Base-by-base conservation (phyloP, 2,113 vertebrate genomes). In the Nanorana parkeri region DNA sequence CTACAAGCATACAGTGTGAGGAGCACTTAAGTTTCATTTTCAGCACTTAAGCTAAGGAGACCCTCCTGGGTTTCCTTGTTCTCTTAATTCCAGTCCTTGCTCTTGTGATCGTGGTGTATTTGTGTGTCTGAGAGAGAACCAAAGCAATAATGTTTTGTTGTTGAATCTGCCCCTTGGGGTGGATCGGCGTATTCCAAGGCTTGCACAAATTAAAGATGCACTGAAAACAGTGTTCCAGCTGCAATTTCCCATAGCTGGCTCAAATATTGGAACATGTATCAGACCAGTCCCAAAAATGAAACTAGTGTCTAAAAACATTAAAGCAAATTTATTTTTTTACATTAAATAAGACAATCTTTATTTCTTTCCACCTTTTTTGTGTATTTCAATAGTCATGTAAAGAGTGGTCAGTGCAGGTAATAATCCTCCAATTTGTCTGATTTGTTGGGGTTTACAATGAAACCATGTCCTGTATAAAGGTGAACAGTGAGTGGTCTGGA, bases 121-220 rank as follows among this genome's bases (percentile, higher is more conserved):
- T 86, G 66, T 87, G 86, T 90, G 88, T 90, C 90, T 87, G 84
- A 91, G 91, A 89, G 90, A 89, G 92, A 94, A 93, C 92, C 92
- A 93, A 94, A 95, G 94, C 94, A 95, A 94, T 95, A 95, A 94
- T 73, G 78, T 85, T 86, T 86, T 83, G 84, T 88, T 77, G 84
- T 88, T 85, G 80, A 87, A 88, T 90, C 83, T 88, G 88, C 89
- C 52, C 17, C 75, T 90, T 69, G 75, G 80, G 83, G 86, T 87
- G 87, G 74, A 89, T 90, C 91, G 89, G 87, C 86, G 88, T 87
- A 77, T 84, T 87, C 89, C 88, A 83, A 84, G 90, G 90, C 89
- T 91, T 84, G 90, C 88, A 90, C 85, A 76, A 89, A 88, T 87
- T 89, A 78, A 84, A 90, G 84, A 83, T 86, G 91, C 92, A 85